Base-by-base conservation (phyloP, 2,888 invertebrate genomes). In the Eristalis arbustorum region DNA sequence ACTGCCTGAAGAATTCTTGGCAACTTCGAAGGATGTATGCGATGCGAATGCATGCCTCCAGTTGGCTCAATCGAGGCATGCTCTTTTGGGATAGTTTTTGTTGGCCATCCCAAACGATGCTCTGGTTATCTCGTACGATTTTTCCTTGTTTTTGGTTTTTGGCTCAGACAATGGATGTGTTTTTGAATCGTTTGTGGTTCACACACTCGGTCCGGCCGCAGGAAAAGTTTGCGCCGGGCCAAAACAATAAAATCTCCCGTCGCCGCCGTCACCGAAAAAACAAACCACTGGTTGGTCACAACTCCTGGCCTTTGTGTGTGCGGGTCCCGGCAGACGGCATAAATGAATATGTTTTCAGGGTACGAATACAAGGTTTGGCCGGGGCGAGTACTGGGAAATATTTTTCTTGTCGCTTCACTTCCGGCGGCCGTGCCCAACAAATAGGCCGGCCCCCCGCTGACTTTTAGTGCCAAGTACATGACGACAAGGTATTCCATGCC, bases 211-310 rank as follows among this genome's bases (percentile, higher is more conserved):
- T 69, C 71, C 40, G 57, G 62, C 56, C 40, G 31, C 40, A 56
- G 62, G 18, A 63, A 80, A 63, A 84, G n/a, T 75, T 66, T 80
- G 67, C 18, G 18, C 49, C 40, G 74, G 56, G 75, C 62, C 84
- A 80, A n/a, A 76, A 71, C 72, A 80, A 80, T 80, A 57, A 80
- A 77, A 84, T 34, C 40, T 56, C 62, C 28, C 49, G 49, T 8
- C 49, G 49, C 28, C 49, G 49, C 49, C 49, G 49, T 18, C 49
- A 49, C 49, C 49, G 18, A 49, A 49, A 49, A 49, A 49, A 5
- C 18, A 49, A 49, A 49, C 49, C 49, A 49, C 49, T 49, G 76
- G 76, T 72, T 34, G 31, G 42, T 66, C 71, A 61, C 62, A 66
- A 23, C 34, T 13, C 25, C 61, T 42, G 14, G 42, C 42, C 4